Percentiles rank a stretch among this genome's conserved stretches.
These are phyloP conservation scores for Calephelis nemesis DNA, from an alignment of 1,140 invertebrate species.

Conservation along the genomic window DNA sequence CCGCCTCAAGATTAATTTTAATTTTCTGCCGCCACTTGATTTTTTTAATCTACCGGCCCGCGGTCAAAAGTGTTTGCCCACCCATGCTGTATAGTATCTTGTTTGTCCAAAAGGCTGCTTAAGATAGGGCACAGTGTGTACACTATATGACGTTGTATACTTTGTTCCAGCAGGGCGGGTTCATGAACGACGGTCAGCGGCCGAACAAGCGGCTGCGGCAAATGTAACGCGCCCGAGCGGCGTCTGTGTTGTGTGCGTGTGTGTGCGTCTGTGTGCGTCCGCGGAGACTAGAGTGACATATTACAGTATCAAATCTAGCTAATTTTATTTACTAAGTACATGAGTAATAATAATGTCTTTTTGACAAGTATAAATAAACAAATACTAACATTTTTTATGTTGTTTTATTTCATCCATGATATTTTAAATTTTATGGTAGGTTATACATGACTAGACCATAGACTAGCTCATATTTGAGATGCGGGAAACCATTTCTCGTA, in stretches of 20 bases:
- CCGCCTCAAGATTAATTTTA: no score
- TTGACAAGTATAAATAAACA: slow-evolving; percentile 72
- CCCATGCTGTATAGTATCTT: no score
- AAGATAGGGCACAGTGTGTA: no score
- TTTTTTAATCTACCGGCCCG: no score
- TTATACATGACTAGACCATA: no score
- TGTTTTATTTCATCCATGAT: slow-evolving; percentile 41
- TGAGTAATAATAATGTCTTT: slow-evolving; percentile 69
- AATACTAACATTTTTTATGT: slow-evolving; percentile 54
- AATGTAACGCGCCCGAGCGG: slow-evolving; percentile 61
- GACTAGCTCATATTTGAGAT: no score
- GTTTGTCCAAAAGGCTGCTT: no score
- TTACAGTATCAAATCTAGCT: slow-evolving; percentile 70
- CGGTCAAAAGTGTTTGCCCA: no score
- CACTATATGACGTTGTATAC: neutral
- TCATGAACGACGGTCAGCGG: slow-evolving; percentile 72
- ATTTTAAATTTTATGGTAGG: no score
- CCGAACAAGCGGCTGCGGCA: slow-evolving; percentile 71
- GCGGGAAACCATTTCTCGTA: no score
- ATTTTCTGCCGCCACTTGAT: no score
- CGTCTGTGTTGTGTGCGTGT: slow-evolving; percentile 51
- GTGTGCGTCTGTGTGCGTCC: slow-evolving; percentile 49
- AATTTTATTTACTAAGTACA: slow-evolving; percentile 79
- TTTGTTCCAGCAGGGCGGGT: slow-evolving; percentile 37
- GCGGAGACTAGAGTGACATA: slow-evolving; percentile 40